phyloP scores from a whole-genome alignment of 2,888 invertebrate species.

The Philhelius pedissequus region DNA sequence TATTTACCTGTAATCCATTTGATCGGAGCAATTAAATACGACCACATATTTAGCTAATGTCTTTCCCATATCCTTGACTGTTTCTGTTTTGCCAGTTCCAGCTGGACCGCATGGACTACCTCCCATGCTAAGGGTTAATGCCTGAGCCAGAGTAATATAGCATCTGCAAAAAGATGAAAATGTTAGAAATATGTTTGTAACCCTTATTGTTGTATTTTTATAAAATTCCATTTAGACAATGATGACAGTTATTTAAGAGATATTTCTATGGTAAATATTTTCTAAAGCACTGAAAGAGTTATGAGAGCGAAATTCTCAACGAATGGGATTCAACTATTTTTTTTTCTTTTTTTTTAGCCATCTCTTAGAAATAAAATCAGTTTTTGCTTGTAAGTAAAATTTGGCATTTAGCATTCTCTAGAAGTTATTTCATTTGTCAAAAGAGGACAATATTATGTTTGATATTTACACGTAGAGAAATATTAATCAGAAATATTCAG shows the following conservation, averaged over 20 bases:
- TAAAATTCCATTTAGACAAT: slow-evolving; percentile 4
- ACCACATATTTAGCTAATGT: slow-evolving; percentile 97
- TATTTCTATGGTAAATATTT: slow-evolving; percentile 5
- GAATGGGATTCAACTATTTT: not conserved
- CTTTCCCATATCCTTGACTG: slow-evolving; percentile 98
- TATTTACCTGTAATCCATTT: slow-evolving; percentile 93
- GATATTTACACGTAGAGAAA: slow-evolving; percentile 1
- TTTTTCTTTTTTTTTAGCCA: too few species aligned
- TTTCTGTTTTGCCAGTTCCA: slow-evolving; percentile 99
- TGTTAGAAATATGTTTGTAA: not conserved
- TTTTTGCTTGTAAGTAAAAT: not conserved
- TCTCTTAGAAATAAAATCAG: not conserved
- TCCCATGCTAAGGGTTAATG: slow-evolving; percentile 96
- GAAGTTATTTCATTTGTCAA: not conserved
- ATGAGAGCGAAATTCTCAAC: not conserved
- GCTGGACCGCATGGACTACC: slow-evolving; percentile 98
- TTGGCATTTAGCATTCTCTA: not conserved
- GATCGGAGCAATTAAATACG: slow-evolving; percentile 98
- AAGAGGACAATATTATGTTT: not conserved
- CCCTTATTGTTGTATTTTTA: not conserved
- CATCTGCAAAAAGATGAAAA: slow-evolving; percentile 83
- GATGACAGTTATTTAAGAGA: slow-evolving; percentile 12
- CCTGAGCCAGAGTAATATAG: slow-evolving; percentile 97
- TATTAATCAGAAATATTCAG: not conserved
- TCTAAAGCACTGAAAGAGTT: not conserved